A percentile compares a stretch with the other conserved stretches of the same genome.
phyloP scores from a whole-genome alignment of 2,113 vertebrate species.

The Leuciscus idus region DNA sequence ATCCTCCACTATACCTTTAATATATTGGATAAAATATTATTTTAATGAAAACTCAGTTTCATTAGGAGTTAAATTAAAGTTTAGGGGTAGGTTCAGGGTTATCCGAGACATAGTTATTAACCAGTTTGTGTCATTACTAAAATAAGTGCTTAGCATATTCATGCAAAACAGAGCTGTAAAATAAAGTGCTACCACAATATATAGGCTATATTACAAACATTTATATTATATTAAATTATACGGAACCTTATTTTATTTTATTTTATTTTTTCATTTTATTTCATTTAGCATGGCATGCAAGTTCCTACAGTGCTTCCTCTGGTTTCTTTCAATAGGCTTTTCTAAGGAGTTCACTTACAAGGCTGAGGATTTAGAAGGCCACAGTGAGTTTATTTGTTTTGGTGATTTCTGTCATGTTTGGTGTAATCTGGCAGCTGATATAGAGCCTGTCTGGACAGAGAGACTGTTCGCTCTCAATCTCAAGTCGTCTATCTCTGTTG shows the following conservation, averaged over 20 bases:
- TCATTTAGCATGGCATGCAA: not conserved
- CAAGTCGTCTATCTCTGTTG: not conserved
- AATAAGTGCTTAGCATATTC: too few relatives aligned
- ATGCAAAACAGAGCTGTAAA: too few relatives aligned
- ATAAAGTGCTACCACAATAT: not conserved
- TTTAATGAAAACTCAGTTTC: not conserved
- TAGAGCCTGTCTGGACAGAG: not conserved
- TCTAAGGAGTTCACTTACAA: not conserved
- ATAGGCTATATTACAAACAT: not conserved
- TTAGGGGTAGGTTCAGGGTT: too few relatives aligned
- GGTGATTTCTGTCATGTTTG: not conserved
- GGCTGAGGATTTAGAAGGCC: not conserved
- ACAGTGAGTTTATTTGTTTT: not conserved
- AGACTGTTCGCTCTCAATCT: not conserved
- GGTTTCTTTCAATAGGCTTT: not conserved
- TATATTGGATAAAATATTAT: not conserved
- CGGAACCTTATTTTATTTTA: not conserved
- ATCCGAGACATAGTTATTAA: too few relatives aligned
- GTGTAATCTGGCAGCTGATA: conserved; percentile 5
- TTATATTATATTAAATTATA: not conserved
- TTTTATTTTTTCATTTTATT: not conserved
- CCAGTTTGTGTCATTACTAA: too few relatives aligned
- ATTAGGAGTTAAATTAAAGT: too few relatives aligned
- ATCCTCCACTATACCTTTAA: not conserved
- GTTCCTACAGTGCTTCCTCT: not conserved